These are phyloP conservation scores for Mycalesis mineus DNA, from an alignment of 2,888 invertebrate genomes.

Conservation along the genomic window DNA sequence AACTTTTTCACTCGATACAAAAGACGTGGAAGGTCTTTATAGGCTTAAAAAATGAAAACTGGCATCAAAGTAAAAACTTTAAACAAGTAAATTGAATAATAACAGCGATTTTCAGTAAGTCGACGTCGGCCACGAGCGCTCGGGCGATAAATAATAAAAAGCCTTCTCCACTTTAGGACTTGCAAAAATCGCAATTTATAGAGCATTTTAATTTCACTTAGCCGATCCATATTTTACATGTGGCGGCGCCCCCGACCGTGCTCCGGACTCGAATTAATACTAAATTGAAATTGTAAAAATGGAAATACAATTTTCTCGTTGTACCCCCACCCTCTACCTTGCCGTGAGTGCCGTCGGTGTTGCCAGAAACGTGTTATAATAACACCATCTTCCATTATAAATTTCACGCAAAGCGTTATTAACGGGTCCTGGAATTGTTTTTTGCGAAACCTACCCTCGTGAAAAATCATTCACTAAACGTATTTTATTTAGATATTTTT, in stretches of 20 bases:
- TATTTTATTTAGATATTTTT: neutral
- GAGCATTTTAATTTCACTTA: constrained; percentile 79
- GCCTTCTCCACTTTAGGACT: constrained; percentile 78
- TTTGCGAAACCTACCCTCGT: neutral
- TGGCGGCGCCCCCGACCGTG: constrained; percentile 71
- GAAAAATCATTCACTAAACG: neutral
- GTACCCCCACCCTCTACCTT: constrained; percentile 54
- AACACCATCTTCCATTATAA: constrained; percentile 59
- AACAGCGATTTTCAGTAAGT: constrained; percentile 72
- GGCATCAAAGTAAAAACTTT: constrained; percentile 56
- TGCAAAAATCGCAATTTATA: constrained; percentile 79
- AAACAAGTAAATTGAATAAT: constrained; percentile 73
- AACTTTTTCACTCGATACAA: constrained; percentile 15
- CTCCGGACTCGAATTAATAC: constrained; percentile 75
- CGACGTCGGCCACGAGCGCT: constrained; percentile 62
- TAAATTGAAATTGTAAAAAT: constrained; percentile 79
- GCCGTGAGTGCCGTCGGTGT: constrained; percentile 45
- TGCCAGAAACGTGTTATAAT: constrained; percentile 65
- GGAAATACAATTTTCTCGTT: constrained; percentile 77
- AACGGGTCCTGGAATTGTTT: constrained; percentile 19
- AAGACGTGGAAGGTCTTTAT: constrained; percentile 26
- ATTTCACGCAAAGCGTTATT: constrained; percentile 27
- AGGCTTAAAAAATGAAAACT: constrained; percentile 31
- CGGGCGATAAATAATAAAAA: constrained; percentile 76
- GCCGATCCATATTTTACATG: constrained; percentile 79